Base-by-base conservation (phyloP, 2,797 vertebrate species). In the Hydrocynus forskahlii region DNA sequence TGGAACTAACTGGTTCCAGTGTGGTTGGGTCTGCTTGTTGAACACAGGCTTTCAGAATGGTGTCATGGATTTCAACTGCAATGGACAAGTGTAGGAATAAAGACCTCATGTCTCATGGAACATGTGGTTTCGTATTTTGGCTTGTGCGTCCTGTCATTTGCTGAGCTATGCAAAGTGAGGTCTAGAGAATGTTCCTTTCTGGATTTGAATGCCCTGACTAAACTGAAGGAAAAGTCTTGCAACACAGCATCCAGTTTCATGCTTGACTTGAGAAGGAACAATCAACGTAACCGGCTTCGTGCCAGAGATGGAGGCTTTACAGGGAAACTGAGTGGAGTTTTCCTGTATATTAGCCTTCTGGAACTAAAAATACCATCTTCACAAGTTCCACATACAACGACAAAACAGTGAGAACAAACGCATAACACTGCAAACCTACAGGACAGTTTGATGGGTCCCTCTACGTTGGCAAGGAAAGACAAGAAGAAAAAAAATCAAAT, bases 361-460 rank as follows among this genome's bases (percentile, higher is more conserved):
- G 76, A 38, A 78, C 74, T 82, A 83, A 91, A 93, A 92, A 93
- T 90, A 90, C 90, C 89, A 92, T 84, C 88, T 90, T 91, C 84
- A 88, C 89, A 89, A 84, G 60, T 35, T 73, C 13, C 13, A 75
- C 40, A 66, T n/a, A 70, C 19, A 29, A 40, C 52, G n/a, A 74
- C 13, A 60, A 38, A 72, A 52, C 35, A 50, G 21, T 25, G 66
- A n/a, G 23, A 67, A 69, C 78, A 68, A 72, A 77, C 81, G 85
- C 78, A 89, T 4, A 52, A 84, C 85, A 89, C 71, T 81, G 71
- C 87, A 88, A 94, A 99, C 98, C 96, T 99, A 99, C 97, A 99
- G 96, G 96, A 99, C 88, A 99, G 97, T 93, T 98, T 99, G 97
- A 99, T 99, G 91, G 97, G 97, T 96, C 97, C 98, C 59, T 99